Evolutionary conservation across 2,797 vertebrate genomes (phyloP).

Genomic region (Linurgus olivaceus): DNA sequence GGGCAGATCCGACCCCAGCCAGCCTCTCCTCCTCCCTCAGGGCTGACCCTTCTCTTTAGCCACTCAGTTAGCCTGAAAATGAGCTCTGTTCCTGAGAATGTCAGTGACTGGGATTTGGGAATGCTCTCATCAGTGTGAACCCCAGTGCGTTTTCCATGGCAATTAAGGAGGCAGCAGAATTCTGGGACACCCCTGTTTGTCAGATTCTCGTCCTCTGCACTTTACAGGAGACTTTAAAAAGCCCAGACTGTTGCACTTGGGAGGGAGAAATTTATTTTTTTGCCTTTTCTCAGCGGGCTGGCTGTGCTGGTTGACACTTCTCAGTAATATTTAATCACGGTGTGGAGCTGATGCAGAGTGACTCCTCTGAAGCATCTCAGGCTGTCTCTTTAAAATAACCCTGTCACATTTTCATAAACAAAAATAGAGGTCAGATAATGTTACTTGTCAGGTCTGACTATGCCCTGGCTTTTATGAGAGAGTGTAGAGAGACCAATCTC

Average conservation of each 20-base stretch:
- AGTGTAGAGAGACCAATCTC: neutral
- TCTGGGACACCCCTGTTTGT: neutral
- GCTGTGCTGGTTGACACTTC: constrained; percentile 6
- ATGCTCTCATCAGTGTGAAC: neutral
- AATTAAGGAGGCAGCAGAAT: constrained; percentile 32
- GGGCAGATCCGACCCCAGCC: neutral
- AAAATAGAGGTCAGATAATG: constrained; percentile 1
- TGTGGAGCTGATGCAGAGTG: neutral
- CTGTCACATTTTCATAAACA: constrained; percentile 46
- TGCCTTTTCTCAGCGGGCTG: constrained; percentile 18
- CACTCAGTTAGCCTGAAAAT: constrained; percentile 53
- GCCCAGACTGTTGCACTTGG: neutral
- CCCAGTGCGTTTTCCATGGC: neutral
- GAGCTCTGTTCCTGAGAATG: constrained; percentile 22
- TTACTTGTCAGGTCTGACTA: neutral
- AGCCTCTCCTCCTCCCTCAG: neutral
- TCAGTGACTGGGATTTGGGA: neutral
- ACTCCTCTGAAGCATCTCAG: neutral
- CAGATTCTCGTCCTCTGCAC: neutral
- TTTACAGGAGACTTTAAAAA: neutral
- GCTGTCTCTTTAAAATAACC: neutral
- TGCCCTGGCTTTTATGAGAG: constrained; percentile 4
- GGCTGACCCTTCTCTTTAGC: constrained; percentile 10
- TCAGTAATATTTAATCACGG: constrained; percentile 17
- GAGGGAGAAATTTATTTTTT: constrained; percentile 35